Percentiles rank a stretch among this genome's conserved stretches.
phyloP scores from a whole-genome alignment of 2,797 vertebrate genomes.

The Eurystomus glaucurus region DNA sequence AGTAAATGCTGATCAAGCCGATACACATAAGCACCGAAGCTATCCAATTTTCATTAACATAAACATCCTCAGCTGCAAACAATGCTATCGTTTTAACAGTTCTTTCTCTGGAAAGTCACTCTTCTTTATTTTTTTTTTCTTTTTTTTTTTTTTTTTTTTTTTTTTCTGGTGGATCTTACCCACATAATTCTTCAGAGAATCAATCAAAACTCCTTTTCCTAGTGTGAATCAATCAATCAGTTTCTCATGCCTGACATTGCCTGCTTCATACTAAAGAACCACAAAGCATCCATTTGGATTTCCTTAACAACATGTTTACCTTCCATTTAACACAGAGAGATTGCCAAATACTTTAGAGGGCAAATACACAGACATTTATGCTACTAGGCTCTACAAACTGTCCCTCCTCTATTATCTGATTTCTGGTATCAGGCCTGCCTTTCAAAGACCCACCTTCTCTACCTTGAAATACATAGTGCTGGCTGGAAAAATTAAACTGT shows the following conservation, averaged over 20 bases:
- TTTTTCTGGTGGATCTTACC: not conserved
- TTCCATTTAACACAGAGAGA: conserved; percentile 11
- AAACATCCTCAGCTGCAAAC: not conserved
- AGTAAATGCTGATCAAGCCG: not conserved
- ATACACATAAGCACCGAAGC: not conserved
- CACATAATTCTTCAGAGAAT: not conserved
- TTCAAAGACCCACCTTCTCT: not conserved
- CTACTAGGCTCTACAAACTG: not conserved
- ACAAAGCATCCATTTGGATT: conserved; percentile 7
- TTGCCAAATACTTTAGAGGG: conserved; percentile 6
- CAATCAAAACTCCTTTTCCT: conserved; percentile 28
- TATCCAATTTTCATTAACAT: conserved; percentile 7
- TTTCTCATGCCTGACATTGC: conserved; percentile 9
- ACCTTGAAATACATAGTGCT: not conserved
- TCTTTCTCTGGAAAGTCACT: not conserved
- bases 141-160: not conserved
- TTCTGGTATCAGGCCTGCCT: not conserved
- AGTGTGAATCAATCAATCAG: conserved; percentile 23
- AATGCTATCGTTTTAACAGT: not conserved
- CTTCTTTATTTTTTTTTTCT: too few species aligned
- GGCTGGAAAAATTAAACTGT: not conserved
- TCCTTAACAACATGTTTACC: conserved; percentile 10
- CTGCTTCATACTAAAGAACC: not conserved
- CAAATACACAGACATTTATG: not conserved
- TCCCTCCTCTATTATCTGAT: not conserved